Base-by-base conservation (phyloP, 2,113 vertebrate genomes). In the Microcebus murinus region DNA sequence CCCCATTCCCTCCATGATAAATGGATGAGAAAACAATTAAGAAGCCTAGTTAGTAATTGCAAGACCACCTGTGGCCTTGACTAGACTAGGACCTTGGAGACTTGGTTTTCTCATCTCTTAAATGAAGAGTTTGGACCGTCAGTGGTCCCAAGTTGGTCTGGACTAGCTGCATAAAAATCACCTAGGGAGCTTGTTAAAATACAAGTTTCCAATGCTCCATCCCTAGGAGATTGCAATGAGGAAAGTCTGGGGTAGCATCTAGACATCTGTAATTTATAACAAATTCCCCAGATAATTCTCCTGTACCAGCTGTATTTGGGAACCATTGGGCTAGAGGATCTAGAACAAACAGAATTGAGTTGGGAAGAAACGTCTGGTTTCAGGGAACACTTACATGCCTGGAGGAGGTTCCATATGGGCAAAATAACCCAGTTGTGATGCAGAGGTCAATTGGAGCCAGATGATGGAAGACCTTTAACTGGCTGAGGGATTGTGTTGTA, bases 131-230 rank as follows among this genome's bases (percentile, higher is more conserved):
- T 96, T 94, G 67, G 31, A 39, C 18, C 52, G 63, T 87, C 27
- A 73, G 1, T 61, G 39, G 63, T 71, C 55, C 25, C 65, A 23
- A 88, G 52, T 86, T 96, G 65, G 42, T 96, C 68, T 91, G 61
- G 76, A 42, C 55, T 94, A 55, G 36, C 76, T 87, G 63, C 42
- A 59, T 92, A 95, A 96, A 95, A 96, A 92, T 92, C 88, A 89
- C 14, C 73, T 39, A 96, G 87, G 93, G 88, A 95, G 18, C 82
- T 97, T 96, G 86, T 94, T 97, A 97, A 95, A 96, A 85, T 92
- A 89, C 13, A 91, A 86, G 77, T 94, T 93, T 92, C 36, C 82
- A 88, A 94, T 85, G 29, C 55, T 95, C 65, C 52, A 94, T 39
- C 34, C 76, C 67, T 71, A 65, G 57, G 65, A 92, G 81, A 90